phyloP scores from a whole-genome alignment of 2,113 vertebrate species.

The Cacatua alba region DNA sequence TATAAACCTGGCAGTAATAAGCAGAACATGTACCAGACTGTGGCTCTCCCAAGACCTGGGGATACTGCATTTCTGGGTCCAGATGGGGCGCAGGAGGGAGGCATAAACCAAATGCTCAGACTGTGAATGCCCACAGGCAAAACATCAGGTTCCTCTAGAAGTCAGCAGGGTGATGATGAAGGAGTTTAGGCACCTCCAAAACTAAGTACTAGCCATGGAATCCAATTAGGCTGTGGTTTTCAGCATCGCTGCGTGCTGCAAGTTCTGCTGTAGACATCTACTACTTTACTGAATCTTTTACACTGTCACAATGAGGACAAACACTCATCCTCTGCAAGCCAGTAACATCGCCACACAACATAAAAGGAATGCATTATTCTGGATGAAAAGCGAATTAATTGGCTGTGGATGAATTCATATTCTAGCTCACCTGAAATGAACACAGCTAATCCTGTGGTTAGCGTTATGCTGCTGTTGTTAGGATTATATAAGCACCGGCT shows the following conservation, averaged over 20 bases:
- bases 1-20: background rate
- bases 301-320: background rate
- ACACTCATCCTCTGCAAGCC: background rate
- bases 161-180: background rate
- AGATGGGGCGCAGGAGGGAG: background rate
- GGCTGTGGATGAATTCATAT: background rate
- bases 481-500: background rate
- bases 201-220: background rate
- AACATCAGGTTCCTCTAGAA: background rate
- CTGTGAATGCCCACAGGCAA: background rate
- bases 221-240: background rate
- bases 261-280: background rate
- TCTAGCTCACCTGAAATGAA: background rate
- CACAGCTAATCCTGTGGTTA: background rate
- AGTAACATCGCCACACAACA: accelerated
- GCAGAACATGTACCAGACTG: accelerated
- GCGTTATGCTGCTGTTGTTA: background rate
- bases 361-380: background rate
- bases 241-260: background rate
- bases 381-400: background rate
- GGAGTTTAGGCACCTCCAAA: background rate
- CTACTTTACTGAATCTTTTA: background rate
- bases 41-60: accelerated
- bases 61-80: background rate
- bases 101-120: background rate